phyloP scores from a whole-genome alignment of 2,113 vertebrate genomes.

The Epinephelus cyanopodus region DNA sequence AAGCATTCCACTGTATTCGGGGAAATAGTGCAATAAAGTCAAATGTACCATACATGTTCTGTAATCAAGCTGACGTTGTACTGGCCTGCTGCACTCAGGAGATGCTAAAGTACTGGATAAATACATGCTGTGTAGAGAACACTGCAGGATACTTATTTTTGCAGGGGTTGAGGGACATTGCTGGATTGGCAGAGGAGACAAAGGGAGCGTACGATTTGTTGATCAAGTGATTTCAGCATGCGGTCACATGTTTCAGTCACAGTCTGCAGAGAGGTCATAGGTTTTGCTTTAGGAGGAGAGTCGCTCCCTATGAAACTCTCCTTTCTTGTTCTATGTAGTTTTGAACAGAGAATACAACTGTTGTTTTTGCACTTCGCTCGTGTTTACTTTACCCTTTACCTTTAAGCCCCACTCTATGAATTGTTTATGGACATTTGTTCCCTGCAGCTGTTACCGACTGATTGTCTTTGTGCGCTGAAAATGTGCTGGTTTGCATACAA shows the following conservation, averaged over 20 bases:
- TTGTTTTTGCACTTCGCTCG: conserved; percentile 9
- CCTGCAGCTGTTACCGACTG: conserved; percentile 4
- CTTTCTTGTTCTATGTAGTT: conserved; percentile 22
- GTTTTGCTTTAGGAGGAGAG: neutral
- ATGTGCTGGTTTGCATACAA: neutral
- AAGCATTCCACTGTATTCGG: conserved; percentile 35
- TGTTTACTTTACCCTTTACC: conserved; percentile 33
- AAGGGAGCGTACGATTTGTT: conserved; percentile 1
- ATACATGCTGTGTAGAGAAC: conserved; percentile 14
- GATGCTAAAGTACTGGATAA: conserved; percentile 6
- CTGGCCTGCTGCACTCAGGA: neutral
- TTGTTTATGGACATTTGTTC: conserved; percentile 29
- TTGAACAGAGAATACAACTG: conserved; percentile 1
- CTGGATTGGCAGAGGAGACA: conserved; percentile 4
- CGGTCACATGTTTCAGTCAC: conserved; percentile 8
- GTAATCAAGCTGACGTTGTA: conserved; percentile 20
- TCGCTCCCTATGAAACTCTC: neutral
- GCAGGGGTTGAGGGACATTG: conserved; percentile 1
- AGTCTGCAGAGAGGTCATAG: neutral
- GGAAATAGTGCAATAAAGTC: conserved; percentile 43
- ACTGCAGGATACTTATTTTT: conserved; percentile 23
- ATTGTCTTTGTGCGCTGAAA: conserved; percentile 5
- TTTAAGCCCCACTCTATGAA: conserved; percentile 26
- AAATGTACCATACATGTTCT: conserved; percentile 42
- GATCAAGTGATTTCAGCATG: conserved; percentile 23